phyloP scores from a whole-genome alignment of 2,797 vertebrate genomes.

The Cyclopterus lumpus region DNA sequence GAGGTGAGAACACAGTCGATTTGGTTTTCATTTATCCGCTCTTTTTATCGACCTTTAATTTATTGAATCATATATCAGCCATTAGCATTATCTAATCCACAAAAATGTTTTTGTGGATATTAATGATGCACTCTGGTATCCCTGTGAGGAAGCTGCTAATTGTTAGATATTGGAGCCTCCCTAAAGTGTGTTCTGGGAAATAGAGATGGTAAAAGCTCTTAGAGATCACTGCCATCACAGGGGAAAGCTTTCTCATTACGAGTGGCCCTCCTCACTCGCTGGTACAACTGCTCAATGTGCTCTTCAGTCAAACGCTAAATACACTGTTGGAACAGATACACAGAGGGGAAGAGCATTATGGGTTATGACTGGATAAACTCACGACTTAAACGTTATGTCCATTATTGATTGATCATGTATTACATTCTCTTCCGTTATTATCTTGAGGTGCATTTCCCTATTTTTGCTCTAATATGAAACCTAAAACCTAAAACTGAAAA shows the following conservation, averaged over 20 bases:
- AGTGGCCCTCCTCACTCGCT: slow-evolving; percentile 8
- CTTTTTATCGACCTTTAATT: neutral
- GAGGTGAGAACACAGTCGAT: neutral
- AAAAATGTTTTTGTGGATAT: slow-evolving; percentile 56
- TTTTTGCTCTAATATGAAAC: neutral
- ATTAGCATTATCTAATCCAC: slow-evolving; percentile 26
- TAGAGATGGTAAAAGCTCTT: slow-evolving; percentile 72
- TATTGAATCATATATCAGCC: neutral
- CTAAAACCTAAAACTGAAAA: neutral
- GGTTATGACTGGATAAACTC: neutral
- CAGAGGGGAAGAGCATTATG: slow-evolving; percentile 7
- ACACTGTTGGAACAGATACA: slow-evolving; percentile 35
- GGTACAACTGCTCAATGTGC: slow-evolving; percentile 16
- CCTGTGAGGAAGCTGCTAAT: slow-evolving; percentile 65
- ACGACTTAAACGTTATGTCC: neutral
- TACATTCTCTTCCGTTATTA: neutral
- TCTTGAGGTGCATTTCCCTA: neutral
- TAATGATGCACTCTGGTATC: slow-evolving; percentile 58
- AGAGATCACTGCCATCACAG: slow-evolving; percentile 57
- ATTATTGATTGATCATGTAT: neutral
- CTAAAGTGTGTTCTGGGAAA: slow-evolving; percentile 69
- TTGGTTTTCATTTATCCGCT: neutral
- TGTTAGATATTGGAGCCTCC: slow-evolving; percentile 61
- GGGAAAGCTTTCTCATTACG: slow-evolving; percentile 57
- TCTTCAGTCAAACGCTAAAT: slow-evolving; percentile 33